Conservation (phyloP, 92 coral and sea anemone species). For the Micromussa lordhowensis region DNA sequence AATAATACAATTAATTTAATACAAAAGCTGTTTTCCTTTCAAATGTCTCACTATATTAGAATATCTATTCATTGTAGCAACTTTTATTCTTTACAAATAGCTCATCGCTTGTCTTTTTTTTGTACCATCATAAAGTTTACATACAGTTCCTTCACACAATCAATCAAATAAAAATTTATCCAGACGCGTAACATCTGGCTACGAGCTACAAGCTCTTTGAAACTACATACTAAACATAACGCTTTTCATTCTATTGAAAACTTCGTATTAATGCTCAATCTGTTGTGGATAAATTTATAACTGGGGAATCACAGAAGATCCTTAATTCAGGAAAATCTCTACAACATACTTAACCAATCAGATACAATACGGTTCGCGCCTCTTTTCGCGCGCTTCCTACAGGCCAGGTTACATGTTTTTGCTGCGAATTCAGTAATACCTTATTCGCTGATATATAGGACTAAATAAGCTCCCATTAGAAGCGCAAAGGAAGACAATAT, state of each 20-base stretch:
- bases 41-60: neutral
- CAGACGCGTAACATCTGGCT: too few relatives aligned
- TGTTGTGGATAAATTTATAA: neutral
- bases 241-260: too few relatives aligned
- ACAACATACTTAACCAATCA: neutral
- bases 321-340: neutral
- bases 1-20: neutral
- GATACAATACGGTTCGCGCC: neutral
- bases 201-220: too few relatives aligned
- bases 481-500: slow-evolving; percentile 91
- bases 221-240: too few relatives aligned
- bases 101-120: neutral
- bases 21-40: neutral
- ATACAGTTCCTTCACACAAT: neutral
- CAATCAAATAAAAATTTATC: too few relatives aligned
- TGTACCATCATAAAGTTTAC: neutral
- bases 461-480: slow-evolving; percentile 85
- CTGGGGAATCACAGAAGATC: neutral
- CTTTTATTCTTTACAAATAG: neutral
- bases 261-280: neutral
- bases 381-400: neutral
- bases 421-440: neutral
- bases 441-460: slow-evolving; percentile 82
- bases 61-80: neutral
- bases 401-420: neutral